These are phyloP conservation scores for Melieria picta DNA, from an alignment of 2,888 invertebrate genomes.

Conservation along the genomic window DNA sequence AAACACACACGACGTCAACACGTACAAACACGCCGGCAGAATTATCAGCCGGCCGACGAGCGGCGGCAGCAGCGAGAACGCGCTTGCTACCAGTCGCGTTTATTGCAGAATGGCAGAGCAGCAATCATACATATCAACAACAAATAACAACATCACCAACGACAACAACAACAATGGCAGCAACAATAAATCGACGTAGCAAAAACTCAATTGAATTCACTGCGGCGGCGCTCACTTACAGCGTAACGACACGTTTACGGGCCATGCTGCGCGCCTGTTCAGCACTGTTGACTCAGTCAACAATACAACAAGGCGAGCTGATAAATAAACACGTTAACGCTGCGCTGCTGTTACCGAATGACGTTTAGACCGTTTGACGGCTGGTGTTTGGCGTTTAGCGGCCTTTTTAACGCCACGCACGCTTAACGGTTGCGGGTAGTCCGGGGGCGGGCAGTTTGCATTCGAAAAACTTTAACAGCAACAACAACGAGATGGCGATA, in stretches of 20 bases:
- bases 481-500: too few species aligned
- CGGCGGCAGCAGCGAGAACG: neutral
- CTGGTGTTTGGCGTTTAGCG: too few species aligned
- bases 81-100: neutral
- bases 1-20: neutral
- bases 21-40: neutral
- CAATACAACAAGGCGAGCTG: neutral
- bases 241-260: constrained; percentile 9
- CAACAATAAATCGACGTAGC: constrained; percentile 4
- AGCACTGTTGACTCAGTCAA: constrained; percentile 23
- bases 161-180: neutral
- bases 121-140: neutral
- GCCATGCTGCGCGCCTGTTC: constrained; percentile 28
- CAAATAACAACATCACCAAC: neutral
- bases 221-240: neutral
- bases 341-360: too few species aligned
- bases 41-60: neutral
- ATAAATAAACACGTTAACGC: neutral
- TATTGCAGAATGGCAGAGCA: neutral
- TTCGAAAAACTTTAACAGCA: too few species aligned
- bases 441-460: too few species aligned
- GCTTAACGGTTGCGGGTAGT: too few species aligned
- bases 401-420: too few species aligned
- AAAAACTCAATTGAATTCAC: neutral
- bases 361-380: too few species aligned